A percentile compares a stretch with the other conserved stretches of the same genome.
These are phyloP conservation scores for Eciton burchellii DNA, from an alignment of 1,140 invertebrate genomes.

Conservation along the genomic window DNA sequence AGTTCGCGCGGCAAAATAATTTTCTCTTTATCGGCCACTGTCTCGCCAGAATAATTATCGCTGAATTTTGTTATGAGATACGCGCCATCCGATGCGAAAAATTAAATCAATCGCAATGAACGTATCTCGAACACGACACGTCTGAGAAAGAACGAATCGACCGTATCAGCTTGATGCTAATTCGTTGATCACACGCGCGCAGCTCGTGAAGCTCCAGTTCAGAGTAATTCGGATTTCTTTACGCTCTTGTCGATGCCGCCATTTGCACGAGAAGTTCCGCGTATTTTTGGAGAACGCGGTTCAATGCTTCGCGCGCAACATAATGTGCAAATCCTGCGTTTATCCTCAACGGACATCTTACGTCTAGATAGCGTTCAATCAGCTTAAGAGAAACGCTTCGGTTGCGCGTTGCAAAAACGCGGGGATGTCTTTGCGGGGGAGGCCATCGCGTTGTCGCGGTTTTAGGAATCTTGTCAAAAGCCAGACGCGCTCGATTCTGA, in stretches of 20 bases:
- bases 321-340: slow-evolving; percentile 29
- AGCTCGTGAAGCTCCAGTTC: background rate
- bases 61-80: slow-evolving; percentile 16
- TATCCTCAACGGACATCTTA: slow-evolving; percentile 57
- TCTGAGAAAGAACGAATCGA: too few species aligned
- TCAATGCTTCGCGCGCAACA: slow-evolving; percentile 20
- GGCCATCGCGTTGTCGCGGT: slow-evolving; percentile 3
- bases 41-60: slow-evolving; percentile 38
- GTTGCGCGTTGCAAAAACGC: slow-evolving; percentile 13
- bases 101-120: too few species aligned
- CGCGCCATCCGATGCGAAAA: background rate
- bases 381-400: slow-evolving; percentile 17
- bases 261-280: slow-evolving; percentile 13
- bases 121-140: too few species aligned
- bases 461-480: slow-evolving; percentile 58
- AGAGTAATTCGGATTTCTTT: background rate
- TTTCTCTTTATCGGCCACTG: slow-evolving; percentile 27
- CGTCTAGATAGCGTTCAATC: slow-evolving; percentile 25
- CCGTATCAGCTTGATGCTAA: too few species aligned
- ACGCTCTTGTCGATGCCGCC: background rate
- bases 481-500: slow-evolving; percentile 24
- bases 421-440: background rate
- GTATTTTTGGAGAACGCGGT: slow-evolving; percentile 54
- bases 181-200: too few species aligned
- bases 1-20: slow-evolving; percentile 20